These are phyloP conservation scores for Cheilosia soror DNA, from an alignment of 2,888 invertebrate genomes.

Conservation along the genomic window DNA sequence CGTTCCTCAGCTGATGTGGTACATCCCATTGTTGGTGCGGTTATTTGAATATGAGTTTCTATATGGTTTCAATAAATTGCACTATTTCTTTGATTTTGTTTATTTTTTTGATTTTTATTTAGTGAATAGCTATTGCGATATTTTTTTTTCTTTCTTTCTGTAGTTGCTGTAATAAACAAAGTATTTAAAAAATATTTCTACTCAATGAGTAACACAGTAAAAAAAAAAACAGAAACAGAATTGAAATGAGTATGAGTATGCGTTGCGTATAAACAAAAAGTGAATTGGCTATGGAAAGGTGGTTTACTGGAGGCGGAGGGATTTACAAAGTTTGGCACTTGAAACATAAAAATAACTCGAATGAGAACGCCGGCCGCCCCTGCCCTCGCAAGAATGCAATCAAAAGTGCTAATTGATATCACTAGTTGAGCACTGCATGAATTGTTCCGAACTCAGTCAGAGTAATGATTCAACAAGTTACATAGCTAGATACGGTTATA, in stretches of 20 bases:
- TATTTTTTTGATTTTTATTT: conserved; percentile 26
- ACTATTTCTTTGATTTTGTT: conserved; percentile 39
- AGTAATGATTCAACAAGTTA: conserved; percentile 57
- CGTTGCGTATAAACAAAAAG: conserved; percentile 41
- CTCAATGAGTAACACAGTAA: conserved; percentile 13
- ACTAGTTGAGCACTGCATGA: conserved; percentile 47
- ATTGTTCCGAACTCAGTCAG: conserved; percentile 23
- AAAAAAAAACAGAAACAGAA: background rate
- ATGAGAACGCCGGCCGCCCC: conserved; percentile 15
- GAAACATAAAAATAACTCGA: conserved; percentile 29
- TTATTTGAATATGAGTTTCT: conserved; percentile 47
- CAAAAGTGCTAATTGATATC: conserved; percentile 65
- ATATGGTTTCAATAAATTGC: conserved; percentile 52
- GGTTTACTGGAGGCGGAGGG: conserved; percentile 2
- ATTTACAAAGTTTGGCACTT: conserved; percentile 43
- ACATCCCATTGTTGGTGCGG: conserved; percentile 92
- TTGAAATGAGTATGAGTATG: background rate
- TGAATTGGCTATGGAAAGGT: conserved; percentile 36
- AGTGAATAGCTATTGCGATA: conserved; percentile 5
- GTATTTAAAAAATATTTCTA: background rate
- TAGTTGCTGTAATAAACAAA: conserved; percentile 42
- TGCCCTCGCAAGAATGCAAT: conserved; percentile 40
- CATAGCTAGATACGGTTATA: conserved; percentile 7
- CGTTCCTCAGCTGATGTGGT: conserved; percentile 99
- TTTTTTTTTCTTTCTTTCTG: conserved; percentile 15